These are phyloP conservation scores for Scopus umbretta DNA, from an alignment of 2,113 vertebrate species.

Conservation along the genomic window DNA sequence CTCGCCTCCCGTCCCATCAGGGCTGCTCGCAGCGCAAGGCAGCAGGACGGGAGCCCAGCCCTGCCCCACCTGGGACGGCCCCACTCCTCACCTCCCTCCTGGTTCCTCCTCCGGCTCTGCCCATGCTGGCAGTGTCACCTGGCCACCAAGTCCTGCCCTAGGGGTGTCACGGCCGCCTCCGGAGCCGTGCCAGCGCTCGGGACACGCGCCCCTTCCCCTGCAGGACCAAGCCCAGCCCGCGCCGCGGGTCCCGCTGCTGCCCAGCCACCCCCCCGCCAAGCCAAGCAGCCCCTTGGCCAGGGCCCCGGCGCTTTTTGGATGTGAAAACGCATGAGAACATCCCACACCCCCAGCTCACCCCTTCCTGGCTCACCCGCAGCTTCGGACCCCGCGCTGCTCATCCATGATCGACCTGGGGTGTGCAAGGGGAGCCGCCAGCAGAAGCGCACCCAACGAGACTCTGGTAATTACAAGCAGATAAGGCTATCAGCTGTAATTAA, in stretches of 20 bases:
- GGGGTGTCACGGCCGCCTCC: neutral
- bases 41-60: neutral
- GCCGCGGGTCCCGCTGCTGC: neutral
- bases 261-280: neutral
- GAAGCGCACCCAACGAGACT: slow-evolving; percentile 51
- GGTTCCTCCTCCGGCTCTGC: neutral
- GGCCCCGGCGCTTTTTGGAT: fast-evolving
- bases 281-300: neutral
- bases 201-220: neutral
- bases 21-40: neutral
- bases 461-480: slow-evolving; percentile 77
- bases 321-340: fast-evolving
- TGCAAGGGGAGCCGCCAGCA: neutral
- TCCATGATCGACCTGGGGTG: neutral
- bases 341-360: fast-evolving
- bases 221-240: neutral
- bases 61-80: neutral
- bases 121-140: fast-evolving
- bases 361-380: neutral
- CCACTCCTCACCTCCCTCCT: neutral
- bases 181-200: fast-evolving
- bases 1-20: neutral
- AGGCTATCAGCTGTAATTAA: slow-evolving; percentile 86
- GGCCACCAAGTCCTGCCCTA: neutral
- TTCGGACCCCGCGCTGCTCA: neutral